Evolutionary conservation across 1,140 invertebrate species (phyloP).

Genomic region (Chelonus insularis): DNA sequence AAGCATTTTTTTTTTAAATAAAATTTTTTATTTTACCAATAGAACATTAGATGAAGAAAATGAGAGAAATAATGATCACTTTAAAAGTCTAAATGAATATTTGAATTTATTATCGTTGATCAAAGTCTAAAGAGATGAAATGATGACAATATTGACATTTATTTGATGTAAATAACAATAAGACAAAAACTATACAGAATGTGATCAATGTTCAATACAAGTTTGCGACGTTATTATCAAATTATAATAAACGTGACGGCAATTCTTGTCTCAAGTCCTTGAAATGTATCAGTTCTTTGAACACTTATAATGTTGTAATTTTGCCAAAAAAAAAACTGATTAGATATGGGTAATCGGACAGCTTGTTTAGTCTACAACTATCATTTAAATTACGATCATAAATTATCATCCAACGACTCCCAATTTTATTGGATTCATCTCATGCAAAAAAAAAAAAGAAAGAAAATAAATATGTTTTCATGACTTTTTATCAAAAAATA

Average conservation of each 20-base stretch:
- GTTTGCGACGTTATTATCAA: not conserved
- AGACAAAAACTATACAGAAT: not conserved
- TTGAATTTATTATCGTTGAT: not conserved
- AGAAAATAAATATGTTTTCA: no score
- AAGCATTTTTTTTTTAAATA: no score
- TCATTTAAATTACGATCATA: no score
- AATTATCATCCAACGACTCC: not conserved
- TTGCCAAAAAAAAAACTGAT: not conserved
- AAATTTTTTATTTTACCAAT: no score
- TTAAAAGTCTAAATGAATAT: not conserved
- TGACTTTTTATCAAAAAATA: no score
- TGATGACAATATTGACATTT: no score
- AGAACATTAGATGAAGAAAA: no score
- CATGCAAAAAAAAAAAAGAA: not conserved
- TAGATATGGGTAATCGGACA: no score
- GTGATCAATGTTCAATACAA: constrained; percentile 9
- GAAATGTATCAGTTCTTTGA: not conserved
- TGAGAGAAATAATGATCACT: not conserved
- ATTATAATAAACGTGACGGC: not conserved
- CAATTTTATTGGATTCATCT: not conserved
- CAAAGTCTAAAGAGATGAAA: constrained; percentile 5
- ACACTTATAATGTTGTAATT: not conserved
- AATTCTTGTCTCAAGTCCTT: constrained; percentile 5
- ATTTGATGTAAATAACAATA: not conserved
- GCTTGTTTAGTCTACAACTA: no score